Conservation (phyloP, 1,140 invertebrate genomes). For the Bombus balteatus region DNA sequence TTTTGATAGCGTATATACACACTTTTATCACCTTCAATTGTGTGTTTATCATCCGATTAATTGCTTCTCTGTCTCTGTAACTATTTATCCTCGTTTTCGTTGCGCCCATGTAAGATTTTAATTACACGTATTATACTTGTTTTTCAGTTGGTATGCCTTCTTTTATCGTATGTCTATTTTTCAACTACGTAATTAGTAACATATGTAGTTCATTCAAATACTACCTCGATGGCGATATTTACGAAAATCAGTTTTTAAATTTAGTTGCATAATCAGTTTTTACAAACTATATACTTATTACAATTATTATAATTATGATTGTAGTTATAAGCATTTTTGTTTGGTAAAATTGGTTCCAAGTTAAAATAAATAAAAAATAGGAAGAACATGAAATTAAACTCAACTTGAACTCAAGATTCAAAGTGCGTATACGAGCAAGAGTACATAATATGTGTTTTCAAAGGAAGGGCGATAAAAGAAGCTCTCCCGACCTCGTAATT, state of each 20-base stretch:
- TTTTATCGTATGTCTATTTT: not conserved
- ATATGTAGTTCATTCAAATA: not conserved
- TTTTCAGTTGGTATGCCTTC: not conserved
- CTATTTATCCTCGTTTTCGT: not conserved
- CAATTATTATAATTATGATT: too few relatives aligned
- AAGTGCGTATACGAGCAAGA: not conserved
- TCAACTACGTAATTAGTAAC: not conserved
- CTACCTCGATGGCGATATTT: not conserved
- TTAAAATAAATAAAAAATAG: not conserved
- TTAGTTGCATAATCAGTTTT: not conserved
- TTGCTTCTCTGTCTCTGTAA: not conserved
- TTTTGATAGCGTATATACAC: not conserved
- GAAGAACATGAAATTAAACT: not conserved
- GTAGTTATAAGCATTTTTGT: too few relatives aligned
- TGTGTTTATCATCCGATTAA: constrained; percentile 20
- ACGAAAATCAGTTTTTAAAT: not conserved
- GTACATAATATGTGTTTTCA: constrained; percentile 24
- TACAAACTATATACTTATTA: not conserved
- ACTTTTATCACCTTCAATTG: constrained; percentile 3
- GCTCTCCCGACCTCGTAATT: constrained; percentile 51
- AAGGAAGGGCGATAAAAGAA: constrained; percentile 59
- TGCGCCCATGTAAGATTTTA: not conserved
- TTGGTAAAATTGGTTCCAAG: not conserved
- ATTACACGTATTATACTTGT: not conserved
- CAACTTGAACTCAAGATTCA: not conserved